phyloP scores from a whole-genome alignment of 1,140 invertebrate genomes.

The Drosophila tsacasi region DNA sequence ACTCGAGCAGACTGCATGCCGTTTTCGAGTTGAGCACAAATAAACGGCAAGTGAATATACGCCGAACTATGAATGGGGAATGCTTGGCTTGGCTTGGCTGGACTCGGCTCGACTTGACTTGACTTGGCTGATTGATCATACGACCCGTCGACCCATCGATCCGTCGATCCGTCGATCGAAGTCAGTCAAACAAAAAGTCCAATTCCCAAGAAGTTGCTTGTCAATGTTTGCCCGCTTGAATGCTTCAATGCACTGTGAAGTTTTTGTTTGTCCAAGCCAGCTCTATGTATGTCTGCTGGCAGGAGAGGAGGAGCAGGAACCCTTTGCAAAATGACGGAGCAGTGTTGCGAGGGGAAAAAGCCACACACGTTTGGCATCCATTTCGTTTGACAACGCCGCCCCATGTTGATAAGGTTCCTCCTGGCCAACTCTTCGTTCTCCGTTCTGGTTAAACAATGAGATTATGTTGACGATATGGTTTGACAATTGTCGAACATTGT shows the following conservation, averaged over 20 bases:
- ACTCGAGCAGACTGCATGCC: conserved; percentile 65
- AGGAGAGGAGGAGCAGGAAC: conserved; percentile 2
- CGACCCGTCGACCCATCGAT: conserved; percentile 51
- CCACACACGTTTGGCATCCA: conserved; percentile 62
- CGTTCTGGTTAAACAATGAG: conserved; percentile 80
- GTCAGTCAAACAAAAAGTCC: conserved; percentile 57
- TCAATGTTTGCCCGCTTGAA: conserved; percentile 78
- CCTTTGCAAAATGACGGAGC: conserved; percentile 42
- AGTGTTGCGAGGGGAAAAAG: neutral
- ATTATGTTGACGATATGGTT: conserved; percentile 85
- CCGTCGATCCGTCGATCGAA: conserved; percentile 50
- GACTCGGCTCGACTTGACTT: conserved; percentile 11
- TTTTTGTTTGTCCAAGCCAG: conserved; percentile 45
- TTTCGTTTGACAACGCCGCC: conserved; percentile 72
- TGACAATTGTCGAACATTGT: conserved; percentile 85
- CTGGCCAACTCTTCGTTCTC: conserved; percentile 2
- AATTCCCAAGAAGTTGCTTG: conserved; percentile 79
- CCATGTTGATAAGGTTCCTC: conserved; percentile 68
- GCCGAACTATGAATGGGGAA: conserved; percentile 69
- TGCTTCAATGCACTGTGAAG: conserved; percentile 64
- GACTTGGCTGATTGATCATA: conserved; percentile 62
- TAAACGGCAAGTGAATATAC: conserved; percentile 55
- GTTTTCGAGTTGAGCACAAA: conserved; percentile 73
- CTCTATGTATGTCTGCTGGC: conserved; percentile 25
- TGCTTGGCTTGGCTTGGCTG: conserved; percentile 5